A percentile compares a stretch with the other conserved stretches of the same genome.
Evolutionary conservation across 37 sponge, comb jelly and placozoan genomes (phyloP).

Genomic region (Geodia barretti): DNA sequence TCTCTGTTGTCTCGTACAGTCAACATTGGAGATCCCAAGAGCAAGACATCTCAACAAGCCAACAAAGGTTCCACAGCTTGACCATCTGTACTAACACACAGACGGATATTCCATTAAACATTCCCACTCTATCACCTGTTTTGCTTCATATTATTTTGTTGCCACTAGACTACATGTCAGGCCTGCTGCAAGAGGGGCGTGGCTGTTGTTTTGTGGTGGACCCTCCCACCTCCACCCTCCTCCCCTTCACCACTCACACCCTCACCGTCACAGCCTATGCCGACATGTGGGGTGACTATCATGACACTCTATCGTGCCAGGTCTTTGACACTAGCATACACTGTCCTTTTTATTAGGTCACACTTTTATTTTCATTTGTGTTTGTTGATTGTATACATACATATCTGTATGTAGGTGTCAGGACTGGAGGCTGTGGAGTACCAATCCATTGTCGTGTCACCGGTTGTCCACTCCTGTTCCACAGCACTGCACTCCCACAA

Average conservation of each 20-base stretch:
- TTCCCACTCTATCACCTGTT: neutral
- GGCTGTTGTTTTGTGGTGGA: constrained; percentile 76
- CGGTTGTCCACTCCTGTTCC: constrained; percentile 74
- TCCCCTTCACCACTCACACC: constrained; percentile 59
- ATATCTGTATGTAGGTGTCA: constrained; percentile 34
- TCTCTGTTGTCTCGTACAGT: constrained; percentile 37
- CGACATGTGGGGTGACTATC: constrained; percentile 90
- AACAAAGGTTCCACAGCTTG: constrained; percentile 46
- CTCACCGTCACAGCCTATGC: constrained; percentile 68
- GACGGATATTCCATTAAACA: no score
- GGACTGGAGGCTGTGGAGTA: constrained; percentile 41
- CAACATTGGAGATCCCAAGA: constrained; percentile 47
- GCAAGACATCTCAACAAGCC: constrained; percentile 35
- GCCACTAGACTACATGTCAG: neutral
- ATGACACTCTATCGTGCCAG: constrained; percentile 63
- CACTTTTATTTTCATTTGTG: neutral
- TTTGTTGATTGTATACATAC: neutral
- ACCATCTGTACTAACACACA: no score
- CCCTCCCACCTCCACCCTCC: constrained; percentile 22
- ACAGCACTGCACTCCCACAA: constrained; percentile 47
- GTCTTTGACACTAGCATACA: neutral
- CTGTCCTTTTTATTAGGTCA: neutral
- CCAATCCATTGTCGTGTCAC: constrained; percentile 39
- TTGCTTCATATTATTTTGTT: neutral
- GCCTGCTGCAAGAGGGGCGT: constrained; percentile 58